Conservation (phyloP, 2,797 vertebrate species). For the Anguilla megastoma region DNA sequence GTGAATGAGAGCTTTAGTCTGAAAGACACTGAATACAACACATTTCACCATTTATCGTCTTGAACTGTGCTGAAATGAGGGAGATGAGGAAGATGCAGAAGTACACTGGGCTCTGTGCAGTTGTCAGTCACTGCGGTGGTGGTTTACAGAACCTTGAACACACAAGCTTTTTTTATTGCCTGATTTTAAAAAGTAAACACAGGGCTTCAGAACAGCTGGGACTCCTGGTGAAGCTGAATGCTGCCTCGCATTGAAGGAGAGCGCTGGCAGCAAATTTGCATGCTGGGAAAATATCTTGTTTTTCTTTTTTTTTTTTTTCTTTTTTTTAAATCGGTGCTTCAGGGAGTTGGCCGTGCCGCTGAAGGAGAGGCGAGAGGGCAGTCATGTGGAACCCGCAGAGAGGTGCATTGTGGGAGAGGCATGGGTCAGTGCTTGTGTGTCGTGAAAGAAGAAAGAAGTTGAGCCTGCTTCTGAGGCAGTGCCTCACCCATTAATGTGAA, state of each 20-base stretch:
- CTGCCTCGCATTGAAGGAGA: neutral
- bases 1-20: too few species aligned
- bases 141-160: too few species aligned
- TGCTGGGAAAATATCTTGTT: neutral
- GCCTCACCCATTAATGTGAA: conserved; percentile 49
- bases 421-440: conserved; percentile 49
- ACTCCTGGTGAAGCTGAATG: neutral
- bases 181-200: too few species aligned
- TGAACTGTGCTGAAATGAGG: neutral
- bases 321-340: neutral
- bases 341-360: conserved; percentile 7
- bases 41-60: neutral
- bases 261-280: neutral
- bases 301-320: neutral
- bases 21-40: too few species aligned
- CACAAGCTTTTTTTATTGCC: too few species aligned
- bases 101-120: neutral
- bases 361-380: conserved; percentile 20
- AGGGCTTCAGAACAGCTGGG: too few species aligned
- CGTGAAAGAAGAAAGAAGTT: conserved; percentile 35
- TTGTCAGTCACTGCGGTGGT: too few species aligned
- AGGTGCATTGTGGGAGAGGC: conserved; percentile 48
- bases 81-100: neutral
- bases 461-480: conserved; percentile 45
- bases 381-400: conserved; percentile 49